A percentile compares a stretch with the other conserved stretches of the same genome.
Conservation (phyloP, 2,113 vertebrate genomes). For the Uropsilus gracilis region DNA sequence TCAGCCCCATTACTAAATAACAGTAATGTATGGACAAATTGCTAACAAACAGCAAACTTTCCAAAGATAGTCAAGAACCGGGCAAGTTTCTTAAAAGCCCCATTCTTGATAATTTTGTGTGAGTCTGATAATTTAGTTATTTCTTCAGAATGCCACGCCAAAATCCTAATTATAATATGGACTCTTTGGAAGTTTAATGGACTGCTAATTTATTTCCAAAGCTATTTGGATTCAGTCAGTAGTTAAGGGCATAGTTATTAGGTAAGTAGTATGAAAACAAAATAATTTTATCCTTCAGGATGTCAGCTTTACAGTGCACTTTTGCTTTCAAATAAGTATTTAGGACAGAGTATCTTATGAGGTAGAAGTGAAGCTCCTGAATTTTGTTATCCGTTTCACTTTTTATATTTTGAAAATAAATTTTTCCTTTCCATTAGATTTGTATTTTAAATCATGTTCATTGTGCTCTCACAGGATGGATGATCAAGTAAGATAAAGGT, state of each 20-base stretch:
- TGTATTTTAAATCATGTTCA: background rate
- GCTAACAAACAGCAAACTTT: background rate
- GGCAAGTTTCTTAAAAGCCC: background rate
- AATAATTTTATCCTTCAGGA: background rate
- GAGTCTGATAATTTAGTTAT: background rate
- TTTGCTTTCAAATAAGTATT: background rate
- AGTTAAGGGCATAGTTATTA: background rate
- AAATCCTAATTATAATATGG: background rate
- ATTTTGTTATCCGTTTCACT: background rate
- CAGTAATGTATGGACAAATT: background rate
- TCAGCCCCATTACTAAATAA: background rate
- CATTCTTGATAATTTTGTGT: background rate
- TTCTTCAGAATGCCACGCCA: background rate
- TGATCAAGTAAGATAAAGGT: background rate
- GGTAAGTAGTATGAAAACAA: background rate
- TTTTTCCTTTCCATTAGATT: background rate
- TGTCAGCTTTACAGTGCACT: background rate
- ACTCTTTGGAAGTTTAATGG: slow-evolving; percentile 1
- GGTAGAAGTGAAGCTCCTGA: background rate
- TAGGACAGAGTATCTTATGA: background rate
- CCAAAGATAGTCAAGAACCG: background rate
- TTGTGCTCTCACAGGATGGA: background rate
- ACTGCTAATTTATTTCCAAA: slow-evolving; percentile 24
- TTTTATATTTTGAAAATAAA: background rate
- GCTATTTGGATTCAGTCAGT: background rate